Evolutionary conservation across 2,888 invertebrate species (phyloP), one percentile per base, ranked within the genome.

Genomic region (Lobophora halterata): DNA sequence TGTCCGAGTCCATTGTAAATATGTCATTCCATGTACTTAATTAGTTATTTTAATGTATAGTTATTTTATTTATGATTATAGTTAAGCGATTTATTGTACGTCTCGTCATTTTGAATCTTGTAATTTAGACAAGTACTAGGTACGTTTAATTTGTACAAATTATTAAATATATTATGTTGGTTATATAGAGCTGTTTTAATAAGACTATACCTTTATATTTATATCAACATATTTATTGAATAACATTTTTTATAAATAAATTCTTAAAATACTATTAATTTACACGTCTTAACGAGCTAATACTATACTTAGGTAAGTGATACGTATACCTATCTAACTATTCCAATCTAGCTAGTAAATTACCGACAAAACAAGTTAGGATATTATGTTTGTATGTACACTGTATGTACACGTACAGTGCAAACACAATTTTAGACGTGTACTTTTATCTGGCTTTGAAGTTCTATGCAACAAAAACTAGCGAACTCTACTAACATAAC

Each of bases 91-190:
- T 29, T 28, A 32, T 54, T 52, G 57, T 53, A 56, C 58, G 56
- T 75, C 72, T 76, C 58, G 76, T 79, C 77, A 73, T 62, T 71
- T n/a, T 61, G 55, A 51, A 53, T 55, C 46, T 61, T 63, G 55
- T 52, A 58, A 63, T 52, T 47, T 54, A 58, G 56, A 59, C 49
- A 52, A 76, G 78, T 82, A 79, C 76, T 78, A 76, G 75, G 73
- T 77, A 79, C 74, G 53, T 68, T 71, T 69, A 71, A 68, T 72
- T 66, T 83, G 82, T 83, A 85, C 80, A 85, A 83, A 83, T 74
- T 67, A 72, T 72, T 70, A 68, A 83, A 73, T 80, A 81, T 77
- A 81, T 77, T 71, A 79, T 73, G 82, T 83, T 85, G 78, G 70
- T 76, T 79, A 74, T 45, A 52, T 28, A n/a, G n/a, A 36, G 8